A percentile compares a stretch with the other conserved stretches of the same genome.
These are phyloP conservation scores for Acanthornis magna DNA, from an alignment of 2,797 vertebrate species.

Conservation along the genomic window DNA sequence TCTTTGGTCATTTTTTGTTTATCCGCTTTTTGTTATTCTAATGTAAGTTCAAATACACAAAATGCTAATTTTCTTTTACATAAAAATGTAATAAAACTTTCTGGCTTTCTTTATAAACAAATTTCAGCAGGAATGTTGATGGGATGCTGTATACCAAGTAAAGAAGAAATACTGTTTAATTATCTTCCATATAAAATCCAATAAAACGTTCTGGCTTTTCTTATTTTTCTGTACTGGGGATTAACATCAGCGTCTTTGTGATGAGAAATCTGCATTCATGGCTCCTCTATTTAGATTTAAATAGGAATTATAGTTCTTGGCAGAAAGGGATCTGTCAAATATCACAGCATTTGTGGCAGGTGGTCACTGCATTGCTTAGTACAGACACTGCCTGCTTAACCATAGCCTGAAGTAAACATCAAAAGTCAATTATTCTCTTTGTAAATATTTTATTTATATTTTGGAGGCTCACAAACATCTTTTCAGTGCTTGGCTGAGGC, in stretches of 20 bases:
- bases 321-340: slow-evolving; percentile 63
- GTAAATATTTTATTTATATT: slow-evolving; percentile 70
- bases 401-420: slow-evolving; percentile 59
- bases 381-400: slow-evolving; percentile 57
- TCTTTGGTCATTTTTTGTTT: slow-evolving; percentile 47
- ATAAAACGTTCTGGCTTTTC: slow-evolving; percentile 61
- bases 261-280: slow-evolving; percentile 60
- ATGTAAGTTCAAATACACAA: slow-evolving; percentile 11
- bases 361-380: slow-evolving; percentile 59
- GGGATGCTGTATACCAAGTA: slow-evolving; percentile 50
- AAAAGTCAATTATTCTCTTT: slow-evolving; percentile 66
- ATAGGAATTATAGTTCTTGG: slow-evolving; percentile 65
- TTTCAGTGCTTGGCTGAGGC: slow-evolving; percentile 25
- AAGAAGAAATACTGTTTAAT: slow-evolving; percentile 71
- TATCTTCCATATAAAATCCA: slow-evolving; percentile 68
- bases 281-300: slow-evolving; percentile 65
- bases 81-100: slow-evolving; percentile 59
- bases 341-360: slow-evolving; percentile 65
- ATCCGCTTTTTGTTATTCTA: slow-evolving; percentile 23
- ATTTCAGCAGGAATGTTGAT: slow-evolving; percentile 59
- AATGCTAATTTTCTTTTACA: slow-evolving; percentile 56
- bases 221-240: slow-evolving; percentile 57
- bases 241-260: slow-evolving; percentile 59
- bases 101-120: slow-evolving; percentile 54
- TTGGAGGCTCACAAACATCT: slow-evolving; percentile 45